Conservation (phyloP, 2,888 invertebrate species). For the Drosophila macrothrix region DNA sequence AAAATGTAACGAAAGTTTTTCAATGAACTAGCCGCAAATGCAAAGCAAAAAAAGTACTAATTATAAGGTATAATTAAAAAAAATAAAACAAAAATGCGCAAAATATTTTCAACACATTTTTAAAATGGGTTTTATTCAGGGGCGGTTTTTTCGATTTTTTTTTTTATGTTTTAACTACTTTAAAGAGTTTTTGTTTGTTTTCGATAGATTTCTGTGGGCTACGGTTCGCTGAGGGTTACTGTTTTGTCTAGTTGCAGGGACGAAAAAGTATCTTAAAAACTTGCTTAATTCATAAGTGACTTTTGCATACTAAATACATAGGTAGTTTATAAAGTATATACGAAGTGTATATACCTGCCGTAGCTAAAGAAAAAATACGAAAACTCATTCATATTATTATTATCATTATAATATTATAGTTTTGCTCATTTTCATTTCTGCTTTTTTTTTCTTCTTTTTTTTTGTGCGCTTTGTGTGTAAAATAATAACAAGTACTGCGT, state of each 20-base stretch:
- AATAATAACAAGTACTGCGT: constrained; percentile 67
- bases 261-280: constrained; percentile 53
- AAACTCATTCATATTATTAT: constrained; percentile 5
- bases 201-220: constrained; percentile 10
- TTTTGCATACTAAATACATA: constrained; percentile 74
- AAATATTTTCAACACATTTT: constrained; percentile 12
- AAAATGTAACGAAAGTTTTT: constrained; percentile 67
- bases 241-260: constrained; percentile 8
- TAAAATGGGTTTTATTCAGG: constrained; percentile 12
- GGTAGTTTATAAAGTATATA: constrained; percentile 45
- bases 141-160: not conserved
- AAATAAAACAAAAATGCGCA: constrained; percentile 28
- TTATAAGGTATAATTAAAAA: constrained; percentile 14
- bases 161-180: constrained; percentile 23
- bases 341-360: constrained; percentile 27
- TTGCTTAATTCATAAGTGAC: constrained; percentile 80
- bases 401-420: constrained; percentile 10
- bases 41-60: constrained; percentile 37
- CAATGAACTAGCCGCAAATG: constrained; percentile 53
- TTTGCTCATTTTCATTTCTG: constrained; percentile 1
- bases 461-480: constrained; percentile 53
- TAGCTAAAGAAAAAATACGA: constrained; percentile 22
- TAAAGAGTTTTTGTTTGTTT: constrained; percentile 2
- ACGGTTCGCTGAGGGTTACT: constrained; percentile 15
- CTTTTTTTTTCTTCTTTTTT: not conserved